phyloP scores from a whole-genome alignment of 2,888 invertebrate species.

The Zygothrica quintamaculata region DNA sequence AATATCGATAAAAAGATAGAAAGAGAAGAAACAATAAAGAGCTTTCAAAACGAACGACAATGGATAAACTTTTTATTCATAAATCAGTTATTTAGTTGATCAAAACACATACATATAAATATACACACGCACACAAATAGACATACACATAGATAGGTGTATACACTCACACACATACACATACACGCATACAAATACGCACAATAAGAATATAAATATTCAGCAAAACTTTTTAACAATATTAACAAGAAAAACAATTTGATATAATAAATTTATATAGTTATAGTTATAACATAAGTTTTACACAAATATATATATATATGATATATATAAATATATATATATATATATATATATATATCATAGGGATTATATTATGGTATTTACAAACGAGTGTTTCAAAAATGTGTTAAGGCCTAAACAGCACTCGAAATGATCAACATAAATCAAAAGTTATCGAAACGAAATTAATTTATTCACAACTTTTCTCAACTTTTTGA shows the following conservation, averaged over 20 bases:
- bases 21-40: slow-evolving; percentile 56
- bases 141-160: slow-evolving; percentile 14
- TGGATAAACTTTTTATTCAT: slow-evolving; percentile 52
- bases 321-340: slow-evolving; percentile 34
- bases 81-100: slow-evolving; percentile 40
- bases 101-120: slow-evolving; percentile 21
- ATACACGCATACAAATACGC: slow-evolving; percentile 43
- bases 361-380: not conserved
- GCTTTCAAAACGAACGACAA: slow-evolving; percentile 56
- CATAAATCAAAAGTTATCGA: no score
- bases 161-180: slow-evolving; percentile 17
- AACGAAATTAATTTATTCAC: no score
- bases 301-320: slow-evolving; percentile 45
- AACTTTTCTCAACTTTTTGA: no score
- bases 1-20: slow-evolving; percentile 16
- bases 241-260: slow-evolving; percentile 62
- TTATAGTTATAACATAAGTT: slow-evolving; percentile 37
- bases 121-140: not conserved
- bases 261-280: slow-evolving; percentile 26
- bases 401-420: no score
- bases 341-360: slow-evolving; percentile 13
- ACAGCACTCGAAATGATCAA: no score
- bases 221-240: slow-evolving; percentile 58
- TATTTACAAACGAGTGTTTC: slow-evolving; percentile 63
- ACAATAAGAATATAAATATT: slow-evolving; percentile 46